These are phyloP conservation scores for Megaustenia siamemsis DNA, from an alignment of 2,888 invertebrate genomes.

Conservation along the genomic window DNA sequence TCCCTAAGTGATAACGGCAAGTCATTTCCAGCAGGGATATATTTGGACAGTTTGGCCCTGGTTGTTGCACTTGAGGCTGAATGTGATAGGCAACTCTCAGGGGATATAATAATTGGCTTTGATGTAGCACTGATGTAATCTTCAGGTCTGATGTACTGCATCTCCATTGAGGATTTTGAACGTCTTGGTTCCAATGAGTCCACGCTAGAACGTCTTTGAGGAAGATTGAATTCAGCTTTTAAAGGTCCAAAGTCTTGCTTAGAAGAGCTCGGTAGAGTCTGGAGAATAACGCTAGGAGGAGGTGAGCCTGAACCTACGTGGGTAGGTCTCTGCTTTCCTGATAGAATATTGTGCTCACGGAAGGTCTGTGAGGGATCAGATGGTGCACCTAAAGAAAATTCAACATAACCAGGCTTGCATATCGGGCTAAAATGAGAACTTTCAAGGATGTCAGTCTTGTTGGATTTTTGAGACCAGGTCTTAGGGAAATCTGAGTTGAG, in stretches of 20 bases:
- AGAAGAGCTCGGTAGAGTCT: constrained; percentile 58
- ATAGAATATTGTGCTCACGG: background rate
- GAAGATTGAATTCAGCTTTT: constrained; percentile 66
- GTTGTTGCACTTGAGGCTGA: background rate
- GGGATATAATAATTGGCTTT: constrained; percentile 49
- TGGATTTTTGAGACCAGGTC: constrained; percentile 44
- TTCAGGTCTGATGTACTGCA: constrained; percentile 46
- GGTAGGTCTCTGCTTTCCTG: background rate
- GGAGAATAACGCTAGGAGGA: constrained; percentile 69
- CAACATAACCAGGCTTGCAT: constrained; percentile 47
- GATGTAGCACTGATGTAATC: constrained; percentile 54
- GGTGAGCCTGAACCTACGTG: constrained; percentile 64
- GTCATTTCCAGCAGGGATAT: too few species aligned
- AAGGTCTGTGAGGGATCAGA: background rate
- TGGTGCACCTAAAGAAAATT: constrained; percentile 16
- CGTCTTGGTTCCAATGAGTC: constrained; percentile 32
- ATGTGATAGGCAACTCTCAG: background rate
- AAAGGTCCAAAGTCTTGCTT: constrained; percentile 58
- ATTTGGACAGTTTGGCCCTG: constrained; percentile 44
- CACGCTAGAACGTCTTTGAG: constrained; percentile 59
- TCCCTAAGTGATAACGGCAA: too few species aligned
- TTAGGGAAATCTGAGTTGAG: constrained; percentile 19
- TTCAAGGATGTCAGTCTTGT: constrained; percentile 46
- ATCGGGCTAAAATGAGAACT: constrained; percentile 54
- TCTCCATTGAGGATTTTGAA: constrained; percentile 38